Percentiles rank a stretch among this genome's conserved stretches.
Evolutionary conservation across 2,888 invertebrate species (phyloP).

Genomic region (Bombylius major): DNA sequence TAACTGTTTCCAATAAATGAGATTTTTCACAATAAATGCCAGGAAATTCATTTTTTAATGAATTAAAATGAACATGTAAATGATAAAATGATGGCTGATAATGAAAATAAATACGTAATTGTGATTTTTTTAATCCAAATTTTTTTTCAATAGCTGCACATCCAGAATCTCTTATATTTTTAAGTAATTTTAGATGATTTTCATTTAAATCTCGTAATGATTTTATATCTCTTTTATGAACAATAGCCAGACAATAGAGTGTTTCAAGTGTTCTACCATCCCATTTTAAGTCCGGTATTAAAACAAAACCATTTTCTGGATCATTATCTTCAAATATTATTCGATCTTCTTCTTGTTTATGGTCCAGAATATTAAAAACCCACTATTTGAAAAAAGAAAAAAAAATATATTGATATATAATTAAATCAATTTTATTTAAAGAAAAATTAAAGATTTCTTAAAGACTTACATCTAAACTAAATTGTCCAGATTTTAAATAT

Average conservation of each 20-base stretch:
- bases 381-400: conserved; percentile 48
- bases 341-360: conserved; percentile 78
- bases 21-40: conserved; percentile 76
- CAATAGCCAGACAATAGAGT: conserved; percentile 74
- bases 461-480: conserved; percentile 59
- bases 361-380: conserved; percentile 92
- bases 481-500: conserved; percentile 56
- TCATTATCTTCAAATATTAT: conserved; percentile 68
- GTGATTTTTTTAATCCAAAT: conserved; percentile 55
- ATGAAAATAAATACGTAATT: conserved; percentile 77
- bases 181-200: conserved; percentile 67
- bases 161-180: conserved; percentile 65
- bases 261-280: conserved; percentile 63
- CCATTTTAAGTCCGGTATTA: conserved; percentile 95
- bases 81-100: conserved; percentile 98
- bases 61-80: conserved; percentile 86
- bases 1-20: conserved; percentile 77
- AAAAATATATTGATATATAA: background rate
- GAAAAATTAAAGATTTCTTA: too few species aligned
- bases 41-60: conserved; percentile 63
- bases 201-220: conserved; percentile 72
- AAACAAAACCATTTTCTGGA: conserved; percentile 67
- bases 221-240: conserved; percentile 57
- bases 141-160: conserved; percentile 62
- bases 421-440: background rate